phyloP scores from a whole-genome alignment of 1,140 invertebrate genomes.

The Daktulosphaira vitifoliae region DNA sequence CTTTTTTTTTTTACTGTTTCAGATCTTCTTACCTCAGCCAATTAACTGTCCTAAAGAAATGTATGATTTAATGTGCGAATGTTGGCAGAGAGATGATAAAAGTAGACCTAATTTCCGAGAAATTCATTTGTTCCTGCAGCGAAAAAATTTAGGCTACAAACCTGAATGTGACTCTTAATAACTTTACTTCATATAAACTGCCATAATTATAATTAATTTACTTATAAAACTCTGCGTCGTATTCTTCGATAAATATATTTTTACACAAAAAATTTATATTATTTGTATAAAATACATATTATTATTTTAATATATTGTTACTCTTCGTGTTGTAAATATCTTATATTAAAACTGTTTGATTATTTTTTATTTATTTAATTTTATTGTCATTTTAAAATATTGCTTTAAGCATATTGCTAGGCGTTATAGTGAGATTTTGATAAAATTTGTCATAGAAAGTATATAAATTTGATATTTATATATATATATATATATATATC shows the following conservation, averaged over 20 bases:
- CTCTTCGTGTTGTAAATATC: too few relatives aligned
- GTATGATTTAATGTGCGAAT: constrained; percentile 66
- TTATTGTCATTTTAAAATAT: constrained; percentile 11
- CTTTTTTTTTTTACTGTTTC: neutral
- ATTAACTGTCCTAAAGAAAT: constrained; percentile 56
- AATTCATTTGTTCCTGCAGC: constrained; percentile 63
- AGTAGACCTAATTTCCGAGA: constrained; percentile 62
- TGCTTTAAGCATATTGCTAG: constrained; percentile 26
- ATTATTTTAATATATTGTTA: too few relatives aligned
- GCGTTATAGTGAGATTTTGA: constrained; percentile 19
- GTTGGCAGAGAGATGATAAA: constrained; percentile 60
- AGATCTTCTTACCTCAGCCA: constrained; percentile 43
- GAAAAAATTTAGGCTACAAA: constrained; percentile 53
- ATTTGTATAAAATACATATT: too few relatives aligned
- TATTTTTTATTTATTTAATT: too few relatives aligned
- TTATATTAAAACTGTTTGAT: too few relatives aligned
- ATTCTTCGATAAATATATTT: too few relatives aligned
- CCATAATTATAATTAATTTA: too few relatives aligned
- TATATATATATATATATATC: too few relatives aligned
- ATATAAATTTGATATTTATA: too few relatives aligned
- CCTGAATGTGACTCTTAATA: constrained; percentile 30
- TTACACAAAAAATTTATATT: too few relatives aligned
- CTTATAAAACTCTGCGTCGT: too few relatives aligned
- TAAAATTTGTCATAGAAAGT: neutral
- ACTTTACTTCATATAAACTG: too few relatives aligned